Conservation (phyloP, 2,797 vertebrate genomes). For the Oreochromis grahami region DNA sequence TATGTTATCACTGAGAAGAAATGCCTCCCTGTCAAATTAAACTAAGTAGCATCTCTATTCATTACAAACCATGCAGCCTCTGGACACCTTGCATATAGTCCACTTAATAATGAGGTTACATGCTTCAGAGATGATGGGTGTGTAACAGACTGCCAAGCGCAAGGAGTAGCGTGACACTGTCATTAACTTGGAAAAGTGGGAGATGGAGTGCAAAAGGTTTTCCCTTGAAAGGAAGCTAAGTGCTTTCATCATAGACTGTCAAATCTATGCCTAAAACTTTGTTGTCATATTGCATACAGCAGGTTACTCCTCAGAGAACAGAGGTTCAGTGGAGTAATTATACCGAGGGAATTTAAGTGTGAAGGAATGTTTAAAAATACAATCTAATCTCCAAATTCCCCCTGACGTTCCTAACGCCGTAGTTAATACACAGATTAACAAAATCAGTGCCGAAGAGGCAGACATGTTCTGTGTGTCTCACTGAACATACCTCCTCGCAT, state of each 20-base stretch:
- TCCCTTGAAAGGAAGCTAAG: slow-evolving; percentile 6
- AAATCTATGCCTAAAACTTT: background rate
- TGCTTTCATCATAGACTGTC: slow-evolving; percentile 33
- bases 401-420: background rate
- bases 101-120: slow-evolving; percentile 55
- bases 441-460: background rate
- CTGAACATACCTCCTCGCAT: background rate
- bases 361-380: background rate
- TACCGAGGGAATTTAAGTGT: background rate
- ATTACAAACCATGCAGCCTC: slow-evolving; percentile 20
- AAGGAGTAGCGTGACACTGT: slow-evolving; percentile 29
- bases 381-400: background rate
- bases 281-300: background rate
- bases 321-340: background rate
- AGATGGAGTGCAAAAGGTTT: slow-evolving; percentile 34
- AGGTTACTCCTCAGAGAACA: background rate
- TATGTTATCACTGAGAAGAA: background rate
- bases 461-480: background rate
- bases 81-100: slow-evolving; percentile 41
- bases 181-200: slow-evolving; percentile 41
- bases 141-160: slow-evolving; percentile 39
- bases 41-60: slow-evolving; percentile 27
- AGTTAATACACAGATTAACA: background rate
- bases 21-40: slow-evolving; percentile 2
- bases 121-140: slow-evolving; percentile 32